A percentile compares a stretch with the other conserved stretches of the same genome.
These are phyloP conservation scores for Conger conger DNA, from an alignment of 2,113 vertebrate species.

Conservation along the genomic window DNA sequence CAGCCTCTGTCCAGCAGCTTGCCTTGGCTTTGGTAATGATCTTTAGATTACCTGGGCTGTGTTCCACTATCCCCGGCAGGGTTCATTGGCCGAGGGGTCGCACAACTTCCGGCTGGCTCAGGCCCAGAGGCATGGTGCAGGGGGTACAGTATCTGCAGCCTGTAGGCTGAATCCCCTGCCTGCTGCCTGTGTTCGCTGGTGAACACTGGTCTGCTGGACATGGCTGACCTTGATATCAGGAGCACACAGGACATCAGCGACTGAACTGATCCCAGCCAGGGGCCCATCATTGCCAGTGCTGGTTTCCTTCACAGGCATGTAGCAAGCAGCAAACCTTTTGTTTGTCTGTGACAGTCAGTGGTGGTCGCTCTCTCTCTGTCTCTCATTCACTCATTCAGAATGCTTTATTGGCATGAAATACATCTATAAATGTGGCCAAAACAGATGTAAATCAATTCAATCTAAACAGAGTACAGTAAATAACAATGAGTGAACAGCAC, in stretches of 20 bases:
- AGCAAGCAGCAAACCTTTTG: neutral
- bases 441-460: no score
- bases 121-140: neutral
- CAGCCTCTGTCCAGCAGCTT: neutral
- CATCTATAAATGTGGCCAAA: no score
- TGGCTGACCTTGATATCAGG: neutral
- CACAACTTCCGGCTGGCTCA: neutral
- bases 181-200: conserved; percentile 1
- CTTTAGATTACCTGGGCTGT: neutral
- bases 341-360: neutral
- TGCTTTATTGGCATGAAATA: no score
- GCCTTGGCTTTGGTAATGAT: neutral
- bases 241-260: conserved; percentile 2
- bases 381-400: no score
- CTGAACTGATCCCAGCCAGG: neutral
- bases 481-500: no score
- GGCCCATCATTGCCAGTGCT: neutral
- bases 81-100: neutral
- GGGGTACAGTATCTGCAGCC: neutral
- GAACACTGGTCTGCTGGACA: conserved; percentile 18
- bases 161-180: neutral
- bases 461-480: no score
- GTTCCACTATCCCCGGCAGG: neutral
- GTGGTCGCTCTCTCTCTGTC: neutral
- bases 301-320: conserved; percentile 17